Percentiles rank a stretch among this genome's conserved stretches.
phyloP scores from a whole-genome alignment of 2,113 vertebrate genomes.

The Panthera leo region DNA sequence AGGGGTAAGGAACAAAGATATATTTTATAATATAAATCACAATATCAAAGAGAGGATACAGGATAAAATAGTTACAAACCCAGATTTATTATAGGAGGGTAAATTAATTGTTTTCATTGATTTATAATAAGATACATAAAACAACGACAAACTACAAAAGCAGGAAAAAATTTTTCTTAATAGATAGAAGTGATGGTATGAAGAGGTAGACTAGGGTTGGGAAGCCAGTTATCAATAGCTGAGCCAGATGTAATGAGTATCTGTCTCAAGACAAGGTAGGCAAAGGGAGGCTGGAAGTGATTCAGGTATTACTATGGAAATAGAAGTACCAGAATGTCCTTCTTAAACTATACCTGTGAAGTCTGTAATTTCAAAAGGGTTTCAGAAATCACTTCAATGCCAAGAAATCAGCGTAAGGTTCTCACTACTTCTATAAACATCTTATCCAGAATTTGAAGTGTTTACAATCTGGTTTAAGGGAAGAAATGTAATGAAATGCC shows the following conservation, averaged over 20 bases:
- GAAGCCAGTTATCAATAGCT: background rate
- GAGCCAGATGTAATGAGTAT: background rate
- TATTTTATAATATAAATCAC: background rate
- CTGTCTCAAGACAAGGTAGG: background rate
- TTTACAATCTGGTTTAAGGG: slow-evolving; percentile 26
- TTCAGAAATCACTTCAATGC: slow-evolving; percentile 52
- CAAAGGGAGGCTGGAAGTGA: background rate
- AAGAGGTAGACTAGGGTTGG: background rate
- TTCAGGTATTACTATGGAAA: slow-evolving; percentile 42
- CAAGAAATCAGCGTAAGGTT: slow-evolving; percentile 6
- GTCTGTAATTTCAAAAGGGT: slow-evolving; percentile 21
- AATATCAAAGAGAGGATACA: background rate
- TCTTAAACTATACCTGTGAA: slow-evolving; percentile 33
- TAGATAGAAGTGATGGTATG: background rate
- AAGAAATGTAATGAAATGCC: background rate
- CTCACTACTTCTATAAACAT: background rate
- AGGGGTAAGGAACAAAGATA: background rate
- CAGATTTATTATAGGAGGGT: background rate
- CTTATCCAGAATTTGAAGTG: slow-evolving; percentile 29
- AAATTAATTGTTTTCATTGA: background rate
- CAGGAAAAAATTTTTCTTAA: background rate
- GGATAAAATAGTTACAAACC: background rate
- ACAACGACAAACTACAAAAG: background rate
- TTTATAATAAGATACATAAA: background rate
- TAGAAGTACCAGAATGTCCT: background rate